Evolutionary conservation across 2,797 vertebrate genomes (phyloP).

Genomic region (Sorex maritimensis): DNA sequence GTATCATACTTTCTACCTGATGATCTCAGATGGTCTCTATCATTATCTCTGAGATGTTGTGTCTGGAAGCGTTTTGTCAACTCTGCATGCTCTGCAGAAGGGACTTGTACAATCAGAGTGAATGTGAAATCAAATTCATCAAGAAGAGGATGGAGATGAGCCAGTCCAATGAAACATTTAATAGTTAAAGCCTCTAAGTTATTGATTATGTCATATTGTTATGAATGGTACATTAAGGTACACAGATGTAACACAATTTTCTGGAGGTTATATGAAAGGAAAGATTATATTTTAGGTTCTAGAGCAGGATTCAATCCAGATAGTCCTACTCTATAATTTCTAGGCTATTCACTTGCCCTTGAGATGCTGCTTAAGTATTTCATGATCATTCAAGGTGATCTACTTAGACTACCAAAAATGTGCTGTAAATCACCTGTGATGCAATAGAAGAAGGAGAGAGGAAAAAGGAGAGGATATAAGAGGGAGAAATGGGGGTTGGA

Average conservation of each 20-base stretch:
- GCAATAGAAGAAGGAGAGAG: neutral
- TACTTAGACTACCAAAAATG: neutral
- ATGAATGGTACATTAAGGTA: neutral
- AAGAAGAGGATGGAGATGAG: neutral
- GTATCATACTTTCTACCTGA: neutral
- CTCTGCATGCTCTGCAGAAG: neutral
- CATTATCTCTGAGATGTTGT: neutral
- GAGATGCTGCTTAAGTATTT: no score
- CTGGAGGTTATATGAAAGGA: neutral
- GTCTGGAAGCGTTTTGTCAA: neutral
- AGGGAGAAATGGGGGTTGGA: neutral
- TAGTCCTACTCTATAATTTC: neutral
- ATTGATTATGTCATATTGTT: neutral
- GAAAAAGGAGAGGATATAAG: neutral
- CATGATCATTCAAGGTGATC: neutral
- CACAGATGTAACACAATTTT: neutral
- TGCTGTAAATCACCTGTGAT: neutral
- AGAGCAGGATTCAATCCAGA: neutral
- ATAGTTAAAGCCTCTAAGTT: neutral
- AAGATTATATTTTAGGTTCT: neutral
- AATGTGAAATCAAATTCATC: neutral
- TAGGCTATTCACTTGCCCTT: accelerated
- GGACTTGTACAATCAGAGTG: neutral
- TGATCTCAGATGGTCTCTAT: neutral
- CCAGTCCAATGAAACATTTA: neutral